Evolutionary conservation across 2,113 vertebrate genomes (phyloP).

Genomic region (Zosterops lateralis): DNA sequence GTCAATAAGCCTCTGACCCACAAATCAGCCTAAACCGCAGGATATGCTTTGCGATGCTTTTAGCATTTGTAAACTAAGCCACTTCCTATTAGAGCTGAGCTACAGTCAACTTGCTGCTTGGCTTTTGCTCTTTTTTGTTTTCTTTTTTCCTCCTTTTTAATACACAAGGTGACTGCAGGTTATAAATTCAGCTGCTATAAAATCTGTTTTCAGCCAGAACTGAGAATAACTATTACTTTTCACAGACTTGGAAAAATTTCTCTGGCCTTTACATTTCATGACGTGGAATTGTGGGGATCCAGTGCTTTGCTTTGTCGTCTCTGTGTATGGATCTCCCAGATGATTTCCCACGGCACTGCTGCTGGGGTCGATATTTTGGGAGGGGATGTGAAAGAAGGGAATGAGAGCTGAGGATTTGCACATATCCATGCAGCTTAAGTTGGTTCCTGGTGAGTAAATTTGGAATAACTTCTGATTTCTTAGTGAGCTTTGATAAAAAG

Average conservation of each 20-base stretch:
- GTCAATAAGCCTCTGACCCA: neutral
- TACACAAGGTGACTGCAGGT: neutral
- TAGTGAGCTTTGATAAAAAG: neutral
- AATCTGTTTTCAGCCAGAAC: neutral
- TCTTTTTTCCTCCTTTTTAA: neutral
- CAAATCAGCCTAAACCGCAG: neutral
- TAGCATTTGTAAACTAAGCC: neutral
- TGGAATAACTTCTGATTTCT: neutral
- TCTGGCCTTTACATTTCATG: neutral
- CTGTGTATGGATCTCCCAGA: rapidly evolving
- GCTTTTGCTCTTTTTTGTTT: neutral
- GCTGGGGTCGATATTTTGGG: neutral
- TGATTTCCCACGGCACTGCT: neutral
- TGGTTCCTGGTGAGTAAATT: neutral
- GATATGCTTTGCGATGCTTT: neutral
- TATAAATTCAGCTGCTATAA: neutral
- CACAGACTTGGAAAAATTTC: neutral
- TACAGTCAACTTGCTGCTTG: neutral
- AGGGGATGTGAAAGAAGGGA: neutral
- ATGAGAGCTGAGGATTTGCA: neutral
- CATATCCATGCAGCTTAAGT: neutral
- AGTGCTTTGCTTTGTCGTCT: neutral
- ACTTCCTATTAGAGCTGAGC: neutral
- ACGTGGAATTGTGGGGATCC: neutral
- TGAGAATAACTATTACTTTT: neutral